Conservation (phyloP, 2,113 vertebrate species). For the Oxyruncus cristatus region DNA sequence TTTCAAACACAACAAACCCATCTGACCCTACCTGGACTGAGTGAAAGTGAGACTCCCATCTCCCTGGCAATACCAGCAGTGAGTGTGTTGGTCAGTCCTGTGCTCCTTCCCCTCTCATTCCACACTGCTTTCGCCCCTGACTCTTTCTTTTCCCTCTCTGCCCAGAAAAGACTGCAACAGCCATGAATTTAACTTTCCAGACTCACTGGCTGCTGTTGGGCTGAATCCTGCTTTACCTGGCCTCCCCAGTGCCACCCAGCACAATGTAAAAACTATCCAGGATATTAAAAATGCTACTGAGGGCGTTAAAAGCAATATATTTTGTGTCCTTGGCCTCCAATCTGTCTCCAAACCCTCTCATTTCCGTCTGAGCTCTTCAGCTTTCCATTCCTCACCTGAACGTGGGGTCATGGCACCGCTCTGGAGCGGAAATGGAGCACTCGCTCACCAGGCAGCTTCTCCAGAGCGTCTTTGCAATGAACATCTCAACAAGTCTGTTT, state of each 20-base stretch:
- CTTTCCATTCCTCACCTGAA: neutral
- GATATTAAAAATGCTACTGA: neutral
- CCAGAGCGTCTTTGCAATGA: neutral
- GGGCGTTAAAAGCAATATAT: neutral
- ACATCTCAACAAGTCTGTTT: neutral
- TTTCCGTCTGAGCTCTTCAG: neutral
- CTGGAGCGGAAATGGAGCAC: fast-evolving
- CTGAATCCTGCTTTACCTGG: neutral
- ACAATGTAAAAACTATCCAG: neutral
- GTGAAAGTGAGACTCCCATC: neutral
- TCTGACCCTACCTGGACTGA: neutral
- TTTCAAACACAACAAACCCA: neutral
- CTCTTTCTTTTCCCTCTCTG: neutral
- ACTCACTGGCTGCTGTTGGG: neutral
- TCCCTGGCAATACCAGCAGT: neutral
- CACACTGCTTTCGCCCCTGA: fast-evolving
- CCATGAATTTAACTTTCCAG: neutral
- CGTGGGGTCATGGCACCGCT: fast-evolving
- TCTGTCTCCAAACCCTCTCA: neutral
- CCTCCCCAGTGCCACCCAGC: neutral
- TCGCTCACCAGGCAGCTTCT: neutral
- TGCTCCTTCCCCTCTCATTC: neutral
- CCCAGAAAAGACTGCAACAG: neutral
- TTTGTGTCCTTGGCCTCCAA: neutral
- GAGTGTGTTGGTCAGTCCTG: neutral